Conservation (phyloP, 2,113 vertebrate genomes). For the Speoplatyrhinus poulsoni region DNA sequence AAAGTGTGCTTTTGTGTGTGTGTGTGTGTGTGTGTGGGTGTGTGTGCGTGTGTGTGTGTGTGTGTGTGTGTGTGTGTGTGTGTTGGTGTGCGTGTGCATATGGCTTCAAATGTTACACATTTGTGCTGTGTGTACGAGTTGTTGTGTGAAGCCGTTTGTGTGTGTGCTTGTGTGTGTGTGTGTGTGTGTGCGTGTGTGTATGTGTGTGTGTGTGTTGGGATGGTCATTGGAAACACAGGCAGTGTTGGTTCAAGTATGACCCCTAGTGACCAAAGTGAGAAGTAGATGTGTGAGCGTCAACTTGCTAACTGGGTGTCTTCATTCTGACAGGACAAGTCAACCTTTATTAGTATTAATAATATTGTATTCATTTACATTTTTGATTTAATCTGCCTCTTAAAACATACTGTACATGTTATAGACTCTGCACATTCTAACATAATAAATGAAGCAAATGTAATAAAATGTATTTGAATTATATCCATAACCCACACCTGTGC, state of each 20-base stretch:
- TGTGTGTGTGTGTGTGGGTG: not conserved
- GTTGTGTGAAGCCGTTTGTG: slow-evolving; percentile 38
- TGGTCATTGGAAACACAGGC: slow-evolving; percentile 40
- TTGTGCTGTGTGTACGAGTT: slow-evolving; percentile 4
- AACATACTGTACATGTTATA: too few relatives aligned
- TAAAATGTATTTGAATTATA: too few relatives aligned
- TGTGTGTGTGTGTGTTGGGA: slow-evolving; percentile 27
- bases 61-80: not conserved
- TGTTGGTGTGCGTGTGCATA: slow-evolving; percentile 4
- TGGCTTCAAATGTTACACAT: not conserved
- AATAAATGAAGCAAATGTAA: too few relatives aligned
- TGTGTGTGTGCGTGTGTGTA: slow-evolving; percentile 32
- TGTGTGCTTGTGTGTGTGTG: slow-evolving; percentile 8
- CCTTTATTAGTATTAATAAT: too few relatives aligned
- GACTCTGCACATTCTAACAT: too few relatives aligned
- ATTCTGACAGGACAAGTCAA: too few relatives aligned
- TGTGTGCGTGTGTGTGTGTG: not conserved
- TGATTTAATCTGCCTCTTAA: too few relatives aligned
- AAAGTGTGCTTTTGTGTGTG: slow-evolving; percentile 34
- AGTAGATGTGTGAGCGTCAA: slow-evolving; percentile 15
- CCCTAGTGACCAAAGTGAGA: slow-evolving; percentile 69
- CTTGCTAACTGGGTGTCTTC: not conserved
- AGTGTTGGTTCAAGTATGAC: slow-evolving; percentile 70
- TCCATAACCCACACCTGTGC: too few relatives aligned
- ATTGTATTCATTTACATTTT: too few relatives aligned